These are phyloP conservation scores for Netelia inedita DNA, from an alignment of 2,888 invertebrate species.

Conservation along the genomic window DNA sequence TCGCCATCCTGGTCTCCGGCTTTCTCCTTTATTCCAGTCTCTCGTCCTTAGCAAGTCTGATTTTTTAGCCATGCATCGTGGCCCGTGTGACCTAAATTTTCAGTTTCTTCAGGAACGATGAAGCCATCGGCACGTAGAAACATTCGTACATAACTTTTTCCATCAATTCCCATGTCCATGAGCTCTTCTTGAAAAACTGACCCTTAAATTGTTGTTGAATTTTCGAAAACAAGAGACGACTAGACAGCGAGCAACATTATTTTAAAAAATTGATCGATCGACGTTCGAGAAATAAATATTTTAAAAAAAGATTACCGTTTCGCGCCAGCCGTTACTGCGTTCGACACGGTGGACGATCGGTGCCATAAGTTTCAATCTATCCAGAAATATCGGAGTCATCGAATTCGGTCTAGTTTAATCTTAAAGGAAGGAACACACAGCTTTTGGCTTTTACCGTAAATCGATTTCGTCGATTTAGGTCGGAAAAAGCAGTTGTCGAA, in stretches of 20 bases:
- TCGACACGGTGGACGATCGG: background rate
- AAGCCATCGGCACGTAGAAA: background rate
- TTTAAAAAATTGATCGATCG: no score
- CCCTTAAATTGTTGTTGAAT: no score
- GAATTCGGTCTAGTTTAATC: no score
- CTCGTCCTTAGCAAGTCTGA: background rate
- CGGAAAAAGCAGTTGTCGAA: conserved; percentile 7
- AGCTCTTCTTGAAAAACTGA: no score
- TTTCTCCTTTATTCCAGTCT: conserved; percentile 4
- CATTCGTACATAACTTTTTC: background rate
- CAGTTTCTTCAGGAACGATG: background rate
- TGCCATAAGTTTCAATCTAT: background rate
- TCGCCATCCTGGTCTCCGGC: background rate
- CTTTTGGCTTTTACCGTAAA: conserved; percentile 1
- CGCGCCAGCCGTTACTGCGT: background rate
- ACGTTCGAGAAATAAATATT: background rate
- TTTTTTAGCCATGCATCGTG: background rate
- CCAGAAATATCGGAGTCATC: no score
- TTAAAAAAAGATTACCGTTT: background rate
- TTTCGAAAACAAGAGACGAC: no score
- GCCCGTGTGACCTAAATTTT: background rate
- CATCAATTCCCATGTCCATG: background rate
- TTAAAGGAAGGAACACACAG: background rate
- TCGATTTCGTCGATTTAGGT: conserved; percentile 48
- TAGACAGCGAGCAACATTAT: no score